A percentile compares a stretch with the other conserved stretches of the same genome.
These are phyloP conservation scores for Mesembrinibis cayennensis DNA, from an alignment of 2,113 vertebrate species.

Conservation along the genomic window DNA sequence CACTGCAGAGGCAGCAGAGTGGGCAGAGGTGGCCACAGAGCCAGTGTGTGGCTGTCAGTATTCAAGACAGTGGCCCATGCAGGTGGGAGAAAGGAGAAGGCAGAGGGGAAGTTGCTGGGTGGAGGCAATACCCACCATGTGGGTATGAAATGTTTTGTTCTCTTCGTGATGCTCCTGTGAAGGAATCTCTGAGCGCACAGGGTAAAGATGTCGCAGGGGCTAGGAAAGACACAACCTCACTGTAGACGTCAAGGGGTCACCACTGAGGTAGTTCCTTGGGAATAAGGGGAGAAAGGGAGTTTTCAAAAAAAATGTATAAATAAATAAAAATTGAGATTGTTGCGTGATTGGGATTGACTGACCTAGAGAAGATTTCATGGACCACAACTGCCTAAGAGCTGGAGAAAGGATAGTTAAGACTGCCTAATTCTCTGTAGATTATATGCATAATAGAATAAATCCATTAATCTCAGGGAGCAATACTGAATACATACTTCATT, in stretches of 20 bases:
- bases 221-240: neutral
- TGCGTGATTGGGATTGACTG: neutral
- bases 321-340: neutral
- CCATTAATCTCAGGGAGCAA: neutral
- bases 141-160: neutral
- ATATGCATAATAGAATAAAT: neutral
- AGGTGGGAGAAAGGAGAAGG: neutral
- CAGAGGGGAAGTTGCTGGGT: neutral
- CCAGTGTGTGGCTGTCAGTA: neutral
- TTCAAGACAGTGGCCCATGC: neutral
- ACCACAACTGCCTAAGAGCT: neutral
- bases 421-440: neutral
- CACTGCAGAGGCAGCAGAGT: neutral
- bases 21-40: neutral
- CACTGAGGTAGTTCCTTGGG: neutral
- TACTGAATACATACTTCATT: neutral
- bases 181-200: neutral
- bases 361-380: neutral
- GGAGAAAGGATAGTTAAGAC: neutral
- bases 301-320: neutral
- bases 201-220: rapidly evolving
- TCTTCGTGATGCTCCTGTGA: neutral
- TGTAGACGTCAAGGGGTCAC: neutral
- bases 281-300: neutral
- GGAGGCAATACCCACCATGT: rapidly evolving